phyloP scores from a whole-genome alignment of 2,888 invertebrate species.

The Steinernema hermaphroditum region DNA sequence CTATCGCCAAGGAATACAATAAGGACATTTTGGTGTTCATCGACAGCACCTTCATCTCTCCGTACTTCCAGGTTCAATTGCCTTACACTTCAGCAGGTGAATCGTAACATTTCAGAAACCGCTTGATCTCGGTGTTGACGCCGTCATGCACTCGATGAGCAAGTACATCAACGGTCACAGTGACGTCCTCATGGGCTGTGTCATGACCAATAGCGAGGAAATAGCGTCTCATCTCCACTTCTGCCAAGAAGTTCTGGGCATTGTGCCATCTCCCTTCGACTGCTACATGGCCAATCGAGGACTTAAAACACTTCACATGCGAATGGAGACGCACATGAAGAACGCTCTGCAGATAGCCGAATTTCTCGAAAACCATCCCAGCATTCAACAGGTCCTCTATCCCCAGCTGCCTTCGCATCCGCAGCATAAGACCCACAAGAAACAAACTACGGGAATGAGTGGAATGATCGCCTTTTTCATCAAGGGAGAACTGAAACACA shows the following conservation, averaged over 20 bases:
- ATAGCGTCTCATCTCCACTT: conserved; percentile 77
- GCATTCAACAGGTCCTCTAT: conserved; percentile 79
- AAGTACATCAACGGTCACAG: conserved; percentile 97
- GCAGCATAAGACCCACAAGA: conserved; percentile 78
- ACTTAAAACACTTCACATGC: conserved; percentile 82
- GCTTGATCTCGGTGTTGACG: conserved; percentile 83
- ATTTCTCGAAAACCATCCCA: conserved; percentile 78
- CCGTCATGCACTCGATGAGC: conserved; percentile 84
- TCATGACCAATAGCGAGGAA: conserved; percentile 76
- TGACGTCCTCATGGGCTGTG: conserved; percentile 91
- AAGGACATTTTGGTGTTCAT: conserved; percentile 73
- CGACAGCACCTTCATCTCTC: conserved; percentile 83
- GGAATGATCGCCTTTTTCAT: conserved; percentile 87
- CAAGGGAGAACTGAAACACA: conserved; percentile 76
- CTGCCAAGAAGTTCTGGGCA: conserved; percentile 77
- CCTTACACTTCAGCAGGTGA: conserved; percentile 10
- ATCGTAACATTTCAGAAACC: conserved; percentile 77
- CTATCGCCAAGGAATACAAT: conserved; percentile 69
- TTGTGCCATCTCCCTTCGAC: conserved; percentile 91
- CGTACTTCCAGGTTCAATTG: conserved; percentile 35
- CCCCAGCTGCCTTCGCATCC: conserved; percentile 83
- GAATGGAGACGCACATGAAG: conserved; percentile 84
- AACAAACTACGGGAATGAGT: conserved; percentile 73
- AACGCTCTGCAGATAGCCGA: conserved; percentile 79
- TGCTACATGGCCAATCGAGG: conserved; percentile 84